These are phyloP conservation scores for Melanostoma mellinum DNA, from an alignment of 2,888 invertebrate species.

Conservation along the genomic window DNA sequence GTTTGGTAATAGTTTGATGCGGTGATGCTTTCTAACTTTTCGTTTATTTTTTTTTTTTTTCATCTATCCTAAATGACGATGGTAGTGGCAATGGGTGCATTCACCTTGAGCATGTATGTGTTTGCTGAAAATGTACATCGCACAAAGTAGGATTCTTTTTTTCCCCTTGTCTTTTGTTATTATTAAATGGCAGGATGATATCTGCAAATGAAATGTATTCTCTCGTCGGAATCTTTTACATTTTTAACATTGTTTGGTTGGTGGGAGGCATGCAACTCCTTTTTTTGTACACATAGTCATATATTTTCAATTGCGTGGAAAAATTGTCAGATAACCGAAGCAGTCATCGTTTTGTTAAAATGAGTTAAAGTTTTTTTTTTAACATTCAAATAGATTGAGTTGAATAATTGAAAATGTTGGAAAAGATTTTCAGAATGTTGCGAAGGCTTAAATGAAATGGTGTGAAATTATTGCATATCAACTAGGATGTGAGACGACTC, in stretches of 20 bases:
- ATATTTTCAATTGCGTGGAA: constrained; percentile 61
- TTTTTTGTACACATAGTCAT: constrained; percentile 48
- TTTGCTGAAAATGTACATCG: constrained; percentile 16
- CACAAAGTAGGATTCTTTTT: constrained; percentile 51
- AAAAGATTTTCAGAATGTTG: constrained; percentile 61
- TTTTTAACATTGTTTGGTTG: constrained; percentile 36
- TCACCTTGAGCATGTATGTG: constrained; percentile 77
- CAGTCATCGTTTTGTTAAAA: constrained; percentile 57
- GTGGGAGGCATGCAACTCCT: constrained; percentile 1
- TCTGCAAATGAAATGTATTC: constrained; percentile 80
- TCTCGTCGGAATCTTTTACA: constrained; percentile 51
- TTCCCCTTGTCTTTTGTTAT: constrained; percentile 54
- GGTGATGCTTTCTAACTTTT: constrained; percentile 37
- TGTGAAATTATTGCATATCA: constrained; percentile 27
- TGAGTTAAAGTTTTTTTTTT: constrained; percentile 56
- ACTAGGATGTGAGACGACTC: no score
- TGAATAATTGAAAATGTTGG: constrained; percentile 53
- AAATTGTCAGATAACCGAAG: constrained; percentile 62
- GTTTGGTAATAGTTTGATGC: constrained; percentile 59
- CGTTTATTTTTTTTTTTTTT: constrained; percentile 3
- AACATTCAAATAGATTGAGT: constrained; percentile 57
- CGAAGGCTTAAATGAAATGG: constrained; percentile 44
- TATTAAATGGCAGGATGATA: constrained; percentile 81
- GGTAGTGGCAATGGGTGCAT: constrained; percentile 79
- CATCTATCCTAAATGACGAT: constrained; percentile 26